Base-by-base conservation (phyloP, 1,140 invertebrate species). In the Saxidomus purpurata region DNA sequence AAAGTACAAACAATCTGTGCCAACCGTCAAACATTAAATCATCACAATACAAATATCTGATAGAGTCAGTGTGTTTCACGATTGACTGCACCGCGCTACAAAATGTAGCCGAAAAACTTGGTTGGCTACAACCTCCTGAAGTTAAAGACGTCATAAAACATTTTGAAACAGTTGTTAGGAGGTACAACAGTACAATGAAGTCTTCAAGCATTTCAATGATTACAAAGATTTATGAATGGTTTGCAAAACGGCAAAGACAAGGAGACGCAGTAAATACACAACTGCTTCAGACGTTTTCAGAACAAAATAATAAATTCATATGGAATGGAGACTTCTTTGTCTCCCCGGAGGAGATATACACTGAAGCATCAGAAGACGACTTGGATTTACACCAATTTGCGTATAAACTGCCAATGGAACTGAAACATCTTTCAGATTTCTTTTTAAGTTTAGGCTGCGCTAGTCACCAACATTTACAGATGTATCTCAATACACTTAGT, bases 301-400 rank as follows among this genome's bases (percentile, higher is more conserved):
- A 13, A 49, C 28, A 0, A 25, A 22, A 28, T 28, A 34, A 77
- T 55, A 15, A 11, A 1, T 79, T 49, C 63, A 31, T 89, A 8
- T 89, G 77, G 77, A 49, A 80, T 28, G 87, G 87, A 74, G 28
- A 71, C 52, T 28, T 19, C 55, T 89, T 89, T 82, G n/a, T 43
- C 19, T n/a, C 67, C n/a, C 25, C 22, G 0, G 17, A 49, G 15
- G 8, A 71, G 28, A 55, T 89, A 13, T 81, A 59, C 38, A 11
- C 47, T 38, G 38, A 89, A 25, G 31, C 2, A 22, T 3, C 22
- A n/a, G 31, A 38, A 34, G 31, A n/a, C 1, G 87, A 89, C 25
- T n/a, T 82, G 38, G 43, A 89, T 19, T 40, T 89, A 17, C 61
- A 19, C 22, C 87, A 43, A 28, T 89, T 80, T 59, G 49, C 82